Evolutionary conservation across 2,113 vertebrate species (phyloP).

Genomic region (Eulemur rufifrons): DNA sequence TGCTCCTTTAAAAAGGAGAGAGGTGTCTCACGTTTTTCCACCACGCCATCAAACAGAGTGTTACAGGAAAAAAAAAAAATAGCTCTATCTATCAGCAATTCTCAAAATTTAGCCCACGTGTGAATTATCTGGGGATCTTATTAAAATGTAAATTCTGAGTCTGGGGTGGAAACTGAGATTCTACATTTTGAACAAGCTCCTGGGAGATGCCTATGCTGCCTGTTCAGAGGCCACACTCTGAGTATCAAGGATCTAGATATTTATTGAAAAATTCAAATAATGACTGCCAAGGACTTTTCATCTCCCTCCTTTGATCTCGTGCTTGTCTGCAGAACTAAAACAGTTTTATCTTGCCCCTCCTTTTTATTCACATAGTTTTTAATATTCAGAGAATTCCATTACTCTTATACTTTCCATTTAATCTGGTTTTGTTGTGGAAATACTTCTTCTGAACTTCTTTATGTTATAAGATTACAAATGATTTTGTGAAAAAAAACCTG

Average conservation of each 20-base stretch:
- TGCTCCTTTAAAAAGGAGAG: not conserved
- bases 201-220: not conserved
- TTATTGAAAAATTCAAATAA: constrained; percentile 17
- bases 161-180: not conserved
- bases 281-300: not conserved
- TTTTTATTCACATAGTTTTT: not conserved
- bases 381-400: constrained; percentile 36
- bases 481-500: not conserved
- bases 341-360: not conserved
- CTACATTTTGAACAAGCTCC: not conserved
- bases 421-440: not conserved
- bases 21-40: not conserved
- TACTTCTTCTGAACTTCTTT: not conserved
- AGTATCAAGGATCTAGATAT: constrained; percentile 1
- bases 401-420: constrained; percentile 12
- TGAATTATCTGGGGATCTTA: not conserved
- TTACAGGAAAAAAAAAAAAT: not conserved
- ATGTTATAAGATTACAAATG: not conserved
- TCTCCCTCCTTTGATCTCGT: not conserved
- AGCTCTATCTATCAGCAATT: not conserved
- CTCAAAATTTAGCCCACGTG: not conserved
- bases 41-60: not conserved
- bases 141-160: constrained; percentile 20
- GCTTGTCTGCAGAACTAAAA: constrained; percentile 21
- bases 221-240: not conserved